Percentiles rank a stretch among this genome's conserved stretches.
Evolutionary conservation across 2,888 invertebrate genomes (phyloP).

Genomic region (Cancer borealis): DNA sequence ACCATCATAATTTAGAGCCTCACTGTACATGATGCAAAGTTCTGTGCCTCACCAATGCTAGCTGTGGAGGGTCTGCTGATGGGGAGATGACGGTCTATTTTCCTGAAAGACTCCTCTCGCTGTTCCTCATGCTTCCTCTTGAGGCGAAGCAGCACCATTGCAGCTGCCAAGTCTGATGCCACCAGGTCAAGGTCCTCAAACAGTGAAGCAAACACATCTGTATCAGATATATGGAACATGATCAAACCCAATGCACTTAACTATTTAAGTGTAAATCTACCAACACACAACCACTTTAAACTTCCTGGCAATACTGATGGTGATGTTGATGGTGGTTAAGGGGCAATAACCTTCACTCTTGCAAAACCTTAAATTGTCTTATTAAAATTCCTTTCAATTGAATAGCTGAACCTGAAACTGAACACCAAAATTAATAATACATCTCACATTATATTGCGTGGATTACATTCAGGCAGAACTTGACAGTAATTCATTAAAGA

Average conservation of each 20-base stretch:
- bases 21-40: not conserved
- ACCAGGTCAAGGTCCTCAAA: constrained; percentile 93
- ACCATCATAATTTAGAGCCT: not conserved
- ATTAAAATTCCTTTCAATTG: not conserved
- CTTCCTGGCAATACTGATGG: too few species aligned
- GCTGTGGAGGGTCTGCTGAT: constrained; percentile 67
- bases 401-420: not conserved
- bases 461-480: not conserved
- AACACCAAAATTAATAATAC: not conserved
- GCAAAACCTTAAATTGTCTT: not conserved
- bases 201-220: constrained; percentile 87
- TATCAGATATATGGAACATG: not conserved
- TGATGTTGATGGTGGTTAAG: too few species aligned
- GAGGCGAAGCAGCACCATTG: constrained; percentile 89
- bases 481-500: not conserved
- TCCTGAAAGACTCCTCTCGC: constrained; percentile 58
- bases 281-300: too few species aligned
- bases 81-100: constrained; percentile 61
- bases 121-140: constrained; percentile 84
- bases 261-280: not conserved
- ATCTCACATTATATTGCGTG: not conserved
- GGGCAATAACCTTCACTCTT: not conserved
- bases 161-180: constrained; percentile 92
- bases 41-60: constrained; percentile 60
- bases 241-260: not conserved